Conservation (phyloP, 1,140 invertebrate genomes). For the Drosophila sucinea region DNA sequence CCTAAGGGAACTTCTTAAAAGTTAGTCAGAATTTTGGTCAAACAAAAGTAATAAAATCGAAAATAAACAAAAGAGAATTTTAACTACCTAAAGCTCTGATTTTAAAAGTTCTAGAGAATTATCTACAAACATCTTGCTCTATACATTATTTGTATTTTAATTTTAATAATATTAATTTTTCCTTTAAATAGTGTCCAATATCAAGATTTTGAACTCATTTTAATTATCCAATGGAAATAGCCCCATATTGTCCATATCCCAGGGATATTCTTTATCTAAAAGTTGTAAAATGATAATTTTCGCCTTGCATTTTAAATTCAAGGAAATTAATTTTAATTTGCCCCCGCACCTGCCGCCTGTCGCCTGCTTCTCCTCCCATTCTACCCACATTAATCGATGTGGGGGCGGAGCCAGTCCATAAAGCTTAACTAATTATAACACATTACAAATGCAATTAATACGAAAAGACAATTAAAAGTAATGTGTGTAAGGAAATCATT, state of each 20-base stretch:
- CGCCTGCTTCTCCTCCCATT: background rate
- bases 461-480: conserved; percentile 66
- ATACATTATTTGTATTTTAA: no score
- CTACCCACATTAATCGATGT: background rate
- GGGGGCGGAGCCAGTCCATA: conserved; percentile 30
- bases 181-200: no score
- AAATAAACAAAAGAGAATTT: no score
- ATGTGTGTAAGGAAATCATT: conserved; percentile 52
- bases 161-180: no score
- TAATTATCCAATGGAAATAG: background rate
- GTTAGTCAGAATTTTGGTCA: no score
- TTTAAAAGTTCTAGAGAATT: no score
- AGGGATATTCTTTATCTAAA: background rate
- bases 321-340: conserved; percentile 14
- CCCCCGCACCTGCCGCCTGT: background rate
- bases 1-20: no score
- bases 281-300: conserved; percentile 1
- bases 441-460: conserved; percentile 73
- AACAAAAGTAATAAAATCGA: no score
- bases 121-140: no score
- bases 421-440: conserved; percentile 69
- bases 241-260: no score
- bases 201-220: no score
- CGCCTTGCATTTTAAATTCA: conserved; percentile 4
- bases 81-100: no score